phyloP scores from a whole-genome alignment of 1,140 invertebrate species.

The Drosophila mauritiana region DNA sequence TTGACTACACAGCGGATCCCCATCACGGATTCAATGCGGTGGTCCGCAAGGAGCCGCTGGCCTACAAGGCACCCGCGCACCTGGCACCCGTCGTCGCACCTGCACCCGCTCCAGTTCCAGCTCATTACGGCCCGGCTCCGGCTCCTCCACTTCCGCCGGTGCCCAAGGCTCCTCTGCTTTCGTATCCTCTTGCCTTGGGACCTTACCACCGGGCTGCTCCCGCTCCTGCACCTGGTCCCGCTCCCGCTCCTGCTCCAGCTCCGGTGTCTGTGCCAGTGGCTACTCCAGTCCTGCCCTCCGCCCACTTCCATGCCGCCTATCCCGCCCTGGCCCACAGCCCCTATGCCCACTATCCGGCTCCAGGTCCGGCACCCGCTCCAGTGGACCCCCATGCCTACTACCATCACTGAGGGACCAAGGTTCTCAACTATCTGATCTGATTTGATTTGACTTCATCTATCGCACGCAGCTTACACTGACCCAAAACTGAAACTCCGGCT shows the following conservation, averaged over 20 bases:
- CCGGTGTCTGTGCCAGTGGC: constrained; percentile 52
- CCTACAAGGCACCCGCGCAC: constrained; percentile 72
- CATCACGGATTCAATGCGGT: constrained; percentile 85
- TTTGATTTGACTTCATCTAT: constrained; percentile 31
- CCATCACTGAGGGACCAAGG: constrained; percentile 48
- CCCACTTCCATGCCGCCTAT: constrained; percentile 76
- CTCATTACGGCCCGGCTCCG: constrained; percentile 59
- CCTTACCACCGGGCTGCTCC: constrained; percentile 50
- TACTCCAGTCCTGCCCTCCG: constrained; percentile 49
- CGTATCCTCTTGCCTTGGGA: constrained; percentile 61
- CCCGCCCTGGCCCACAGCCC: constrained; percentile 77
- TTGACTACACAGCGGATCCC: constrained; percentile 88
- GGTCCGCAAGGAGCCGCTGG: constrained; percentile 84
- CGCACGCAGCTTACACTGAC: constrained; percentile 43
- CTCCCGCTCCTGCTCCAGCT: constrained; percentile 52
- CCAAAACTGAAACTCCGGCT: constrained; percentile 22
- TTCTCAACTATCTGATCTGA: constrained; percentile 27
- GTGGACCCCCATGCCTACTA: constrained; percentile 70
- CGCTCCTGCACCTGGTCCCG: constrained; percentile 45
- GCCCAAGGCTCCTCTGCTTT: constrained; percentile 62
- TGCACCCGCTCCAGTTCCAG: constrained; percentile 69
- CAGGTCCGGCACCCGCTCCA: constrained; percentile 44
- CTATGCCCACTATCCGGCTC: constrained; percentile 64
- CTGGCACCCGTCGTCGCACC: constrained; percentile 37
- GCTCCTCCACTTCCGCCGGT: constrained; percentile 64